Evolutionary conservation across 2,888 invertebrate genomes (phyloP).

Genomic region (Dynastes hyllus): DNA sequence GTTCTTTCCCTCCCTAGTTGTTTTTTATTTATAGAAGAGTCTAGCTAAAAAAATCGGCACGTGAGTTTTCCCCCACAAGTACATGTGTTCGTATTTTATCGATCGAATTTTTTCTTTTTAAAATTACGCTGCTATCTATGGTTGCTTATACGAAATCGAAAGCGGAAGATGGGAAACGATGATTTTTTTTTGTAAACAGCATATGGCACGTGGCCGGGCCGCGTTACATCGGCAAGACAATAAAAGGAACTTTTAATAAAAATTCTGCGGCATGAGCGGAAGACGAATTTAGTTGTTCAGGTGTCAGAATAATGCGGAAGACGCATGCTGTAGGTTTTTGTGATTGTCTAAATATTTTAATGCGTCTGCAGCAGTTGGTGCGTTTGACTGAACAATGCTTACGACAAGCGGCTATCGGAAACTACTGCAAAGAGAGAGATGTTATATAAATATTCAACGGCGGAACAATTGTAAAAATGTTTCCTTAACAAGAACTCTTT

Average conservation of each 20-base stretch:
- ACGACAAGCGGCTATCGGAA: neutral
- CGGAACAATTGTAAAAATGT: slow-evolving; percentile 33
- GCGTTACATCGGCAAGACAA: slow-evolving; percentile 21
- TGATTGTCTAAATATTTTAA: slow-evolving; percentile 31
- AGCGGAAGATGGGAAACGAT: slow-evolving; percentile 41
- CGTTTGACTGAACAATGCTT: slow-evolving; percentile 14
- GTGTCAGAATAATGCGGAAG: slow-evolving; percentile 45
- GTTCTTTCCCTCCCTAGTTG: slow-evolving; percentile 32
- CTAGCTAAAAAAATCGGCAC: slow-evolving; percentile 48
- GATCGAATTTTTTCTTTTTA: slow-evolving; percentile 13
- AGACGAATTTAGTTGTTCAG: slow-evolving; percentile 45
- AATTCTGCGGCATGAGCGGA: slow-evolving; percentile 44
- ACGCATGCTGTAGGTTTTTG: slow-evolving; percentile 28
- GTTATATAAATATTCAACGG: slow-evolving; percentile 16
- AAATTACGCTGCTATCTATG: slow-evolving; percentile 29
- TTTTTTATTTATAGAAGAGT: slow-evolving; percentile 36
- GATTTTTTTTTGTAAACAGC: slow-evolving; percentile 34
- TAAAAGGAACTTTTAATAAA: slow-evolving; percentile 43
- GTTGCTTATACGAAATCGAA: slow-evolving; percentile 42
- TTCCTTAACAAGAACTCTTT: slow-evolving; percentile 28
- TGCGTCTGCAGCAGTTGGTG: slow-evolving; percentile 17
- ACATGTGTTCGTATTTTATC: slow-evolving; percentile 27
- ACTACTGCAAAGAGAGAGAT: neutral
- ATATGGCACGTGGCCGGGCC: slow-evolving; percentile 46
- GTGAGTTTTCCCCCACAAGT: slow-evolving; percentile 43